These are phyloP conservation scores for Archips xylosteana DNA, from an alignment of 2,888 invertebrate species.

Conservation along the genomic window DNA sequence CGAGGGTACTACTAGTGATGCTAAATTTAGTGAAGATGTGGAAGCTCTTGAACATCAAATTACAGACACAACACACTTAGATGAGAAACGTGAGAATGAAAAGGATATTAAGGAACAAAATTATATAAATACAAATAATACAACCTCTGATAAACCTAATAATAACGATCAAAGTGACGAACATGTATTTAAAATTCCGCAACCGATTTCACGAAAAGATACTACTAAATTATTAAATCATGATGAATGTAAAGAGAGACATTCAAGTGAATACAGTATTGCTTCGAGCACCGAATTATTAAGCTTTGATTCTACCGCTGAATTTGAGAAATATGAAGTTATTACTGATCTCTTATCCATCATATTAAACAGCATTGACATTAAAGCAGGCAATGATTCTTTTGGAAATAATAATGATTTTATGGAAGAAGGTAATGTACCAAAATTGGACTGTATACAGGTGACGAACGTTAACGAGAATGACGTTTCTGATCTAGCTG, in stretches of 20 bases:
- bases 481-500: constrained; percentile 29
- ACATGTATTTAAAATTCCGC: constrained; percentile 45
- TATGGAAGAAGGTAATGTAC: constrained; percentile 33
- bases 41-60: neutral
- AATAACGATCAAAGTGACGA: constrained; percentile 18
- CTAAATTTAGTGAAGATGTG: neutral
- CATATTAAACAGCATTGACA: constrained; percentile 63
- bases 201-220: constrained; percentile 17
- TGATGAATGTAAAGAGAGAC: constrained; percentile 45
- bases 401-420: constrained; percentile 31
- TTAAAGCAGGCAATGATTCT: constrained; percentile 40
- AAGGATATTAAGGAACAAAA: neutral
- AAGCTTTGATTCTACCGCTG: constrained; percentile 74
- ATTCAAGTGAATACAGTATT: constrained; percentile 56
- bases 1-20: neutral
- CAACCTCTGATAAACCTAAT: neutral
- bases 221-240: neutral
- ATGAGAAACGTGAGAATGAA: neutral
- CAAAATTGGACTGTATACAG: constrained; percentile 41
- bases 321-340: constrained; percentile 75
- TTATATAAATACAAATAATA: neutral
- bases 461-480: constrained; percentile 10
- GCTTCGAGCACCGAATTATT: constrained; percentile 54
- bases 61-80: neutral
- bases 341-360: constrained; percentile 64